Evolutionary conservation across 2,888 invertebrate genomes (phyloP), one percentile per base, ranked within the genome.

Genomic region (Troides oblongomaculatus): DNA sequence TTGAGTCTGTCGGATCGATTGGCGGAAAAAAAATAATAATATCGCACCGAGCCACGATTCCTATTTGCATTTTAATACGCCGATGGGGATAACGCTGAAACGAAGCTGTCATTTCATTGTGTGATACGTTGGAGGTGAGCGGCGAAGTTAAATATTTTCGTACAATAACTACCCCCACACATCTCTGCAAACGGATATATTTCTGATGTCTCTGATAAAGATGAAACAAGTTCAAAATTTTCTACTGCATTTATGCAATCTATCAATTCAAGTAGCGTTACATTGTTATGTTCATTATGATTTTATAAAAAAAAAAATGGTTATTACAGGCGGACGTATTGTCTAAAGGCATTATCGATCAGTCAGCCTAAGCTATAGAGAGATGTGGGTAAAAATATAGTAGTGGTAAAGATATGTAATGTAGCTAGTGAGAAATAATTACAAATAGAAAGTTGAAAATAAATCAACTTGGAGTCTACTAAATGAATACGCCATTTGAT

Each of bases 1-100:
- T 86, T 86, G 82, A 80, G 81, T 77, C 74, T 81, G 79, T 77
- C 75, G 81, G 78, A 84, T 85, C 84, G 84, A 85, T 86, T 83
- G 77, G 76, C 73, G 74, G 77, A 75, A 81, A 53, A 53, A 86
- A 64, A 63, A 83, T 84, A 85, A 79, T 78, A 76, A 74, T 76
- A 71, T 67, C 74, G 75, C 74, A 71, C 74, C 64, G 62, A 64
- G 76, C 73, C 79, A 74, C 76, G 80, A 78, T 75, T 83, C 85
- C 81, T 82, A 91, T 92, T 92, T 91, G 89, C 90, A 92, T 92
- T 90, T 92, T 91, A 92, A 92, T 90, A 90, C 87, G 87, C 86
- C 83, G 86, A 79, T 78, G 86, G 87, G 87, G 81, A 83, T 82
- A 81, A 78, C 77, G 74, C 75, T 23, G 77, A 79, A 82, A 82